Base-by-base conservation (phyloP, 2,797 vertebrate species). In the Huso huso region DNA sequence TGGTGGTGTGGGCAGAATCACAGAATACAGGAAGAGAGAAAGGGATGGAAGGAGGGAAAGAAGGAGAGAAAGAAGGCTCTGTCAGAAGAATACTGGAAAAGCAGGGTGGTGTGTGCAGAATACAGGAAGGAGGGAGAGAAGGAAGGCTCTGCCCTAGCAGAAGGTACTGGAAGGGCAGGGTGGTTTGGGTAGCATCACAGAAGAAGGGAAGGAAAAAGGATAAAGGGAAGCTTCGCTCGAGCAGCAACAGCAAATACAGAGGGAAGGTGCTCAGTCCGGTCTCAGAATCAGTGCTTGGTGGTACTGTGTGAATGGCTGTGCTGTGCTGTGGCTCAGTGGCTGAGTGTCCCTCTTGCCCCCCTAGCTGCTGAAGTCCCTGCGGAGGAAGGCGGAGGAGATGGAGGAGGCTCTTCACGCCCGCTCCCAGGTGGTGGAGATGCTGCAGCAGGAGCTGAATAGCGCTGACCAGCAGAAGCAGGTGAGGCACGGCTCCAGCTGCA, bases 391-490 rank as follows among this genome's bases (percentile, higher is more conserved):
- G 1, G 91, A 94, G 75, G 95, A 98, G 72, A 86, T 92, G 0
- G 90, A 94, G 61, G 92, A 87, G 66, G 83, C 89, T 10, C 76
- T 97, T 11, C 72, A 77, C 37, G 93, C 92, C 66, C 91, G 85
- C 1, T 79, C 91, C 49, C 89, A 94, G 65, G 89, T 93, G 51
- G 76, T 97, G 50, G 93, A 95, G 60, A 79, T 97, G 87, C 83
- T 99, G 64, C 93, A 98, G 74, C 88, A 91, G 75, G 94, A 99
- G 74, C 75, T 98, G 51, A 83, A 67, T 71, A 73, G 79, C 10
- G 89, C 90, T 0, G 93, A 97, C 69, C 86, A 93, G 67, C 91
- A 92, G 69, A 98, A 95, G 71, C 89, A 93, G 94, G 96, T 98
- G 78, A 18, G n/a, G 23, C 66, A 66, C 8, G n/a, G 23, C 23